A percentile compares a stretch with the other conserved stretches of the same genome.
Conservation (phyloP, 2,113 vertebrate genomes). For the Dipodomys merriami region DNA sequence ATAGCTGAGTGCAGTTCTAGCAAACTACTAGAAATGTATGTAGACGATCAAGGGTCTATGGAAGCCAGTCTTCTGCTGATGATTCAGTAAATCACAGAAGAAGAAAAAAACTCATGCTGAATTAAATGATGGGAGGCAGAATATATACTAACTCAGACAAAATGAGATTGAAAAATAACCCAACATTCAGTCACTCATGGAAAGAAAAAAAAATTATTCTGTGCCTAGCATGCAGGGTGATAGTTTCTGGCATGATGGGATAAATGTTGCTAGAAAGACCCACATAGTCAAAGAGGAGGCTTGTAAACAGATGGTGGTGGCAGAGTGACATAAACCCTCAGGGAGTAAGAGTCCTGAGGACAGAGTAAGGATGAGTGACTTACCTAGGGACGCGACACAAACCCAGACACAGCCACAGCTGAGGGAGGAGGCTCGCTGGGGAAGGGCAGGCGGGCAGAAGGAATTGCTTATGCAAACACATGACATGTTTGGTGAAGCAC, state of each 20-base stretch:
- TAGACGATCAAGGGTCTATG: neutral
- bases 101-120: neutral
- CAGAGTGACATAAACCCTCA: neutral
- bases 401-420: neutral
- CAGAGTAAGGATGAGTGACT: neutral
- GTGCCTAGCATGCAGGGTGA: neutral
- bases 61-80: neutral
- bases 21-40: neutral
- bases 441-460: neutral
- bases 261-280: neutral
- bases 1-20: neutral
- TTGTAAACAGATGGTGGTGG: neutral
- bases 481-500: slow-evolving; percentile 10
- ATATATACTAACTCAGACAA: neutral
- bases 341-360: neutral
- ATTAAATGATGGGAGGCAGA: neutral
- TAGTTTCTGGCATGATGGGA: neutral
- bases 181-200: neutral
- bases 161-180: neutral
- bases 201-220: neutral
- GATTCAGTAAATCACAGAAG: neutral
- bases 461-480: neutral
- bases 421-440: neutral
- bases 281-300: fast-evolving
- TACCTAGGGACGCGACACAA: neutral